Evolutionary conservation across 2,797 vertebrate species (phyloP).

Genomic region (Danio aesculapii): DNA sequence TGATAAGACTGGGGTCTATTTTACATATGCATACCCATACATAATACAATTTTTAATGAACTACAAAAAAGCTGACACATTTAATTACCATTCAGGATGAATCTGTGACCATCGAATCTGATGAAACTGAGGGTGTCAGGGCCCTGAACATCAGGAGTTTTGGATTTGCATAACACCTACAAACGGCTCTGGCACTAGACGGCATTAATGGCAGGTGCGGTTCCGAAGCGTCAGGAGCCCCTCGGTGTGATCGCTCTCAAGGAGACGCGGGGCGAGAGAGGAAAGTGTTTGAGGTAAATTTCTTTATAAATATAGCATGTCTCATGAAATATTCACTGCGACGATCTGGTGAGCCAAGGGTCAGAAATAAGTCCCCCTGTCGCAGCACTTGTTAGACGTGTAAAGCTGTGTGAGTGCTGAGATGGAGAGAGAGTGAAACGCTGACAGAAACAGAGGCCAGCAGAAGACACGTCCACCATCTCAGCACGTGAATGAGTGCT

Average conservation of each 20-base stretch:
- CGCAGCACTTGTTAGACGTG: conserved; percentile 61
- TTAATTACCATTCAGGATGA: conserved; percentile 29
- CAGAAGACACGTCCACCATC: conserved; percentile 29
- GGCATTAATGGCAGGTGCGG: conserved; percentile 35
- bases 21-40: neutral
- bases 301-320: conserved; percentile 64
- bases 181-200: conserved; percentile 8
- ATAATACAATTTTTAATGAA: neutral
- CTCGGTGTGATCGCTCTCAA: conserved; percentile 9
- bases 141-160: conserved; percentile 13
- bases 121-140: neutral
- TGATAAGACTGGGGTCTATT: conserved; percentile 1
- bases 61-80: neutral
- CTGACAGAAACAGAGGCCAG: conserved; percentile 40
- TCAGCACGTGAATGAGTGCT: conserved; percentile 10
- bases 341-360: conserved; percentile 56
- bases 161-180: conserved; percentile 32
- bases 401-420: conserved; percentile 55
- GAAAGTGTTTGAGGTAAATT: conserved; percentile 61
- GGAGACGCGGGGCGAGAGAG: conserved; percentile 31
- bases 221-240: conserved; percentile 17
- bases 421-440: conserved; percentile 34
- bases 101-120: conserved; percentile 19
- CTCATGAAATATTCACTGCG: conserved; percentile 64
- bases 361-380: conserved; percentile 60